phyloP scores from a whole-genome alignment of 2,797 vertebrate genomes.

The Phrynocephalus guinanensis region DNA sequence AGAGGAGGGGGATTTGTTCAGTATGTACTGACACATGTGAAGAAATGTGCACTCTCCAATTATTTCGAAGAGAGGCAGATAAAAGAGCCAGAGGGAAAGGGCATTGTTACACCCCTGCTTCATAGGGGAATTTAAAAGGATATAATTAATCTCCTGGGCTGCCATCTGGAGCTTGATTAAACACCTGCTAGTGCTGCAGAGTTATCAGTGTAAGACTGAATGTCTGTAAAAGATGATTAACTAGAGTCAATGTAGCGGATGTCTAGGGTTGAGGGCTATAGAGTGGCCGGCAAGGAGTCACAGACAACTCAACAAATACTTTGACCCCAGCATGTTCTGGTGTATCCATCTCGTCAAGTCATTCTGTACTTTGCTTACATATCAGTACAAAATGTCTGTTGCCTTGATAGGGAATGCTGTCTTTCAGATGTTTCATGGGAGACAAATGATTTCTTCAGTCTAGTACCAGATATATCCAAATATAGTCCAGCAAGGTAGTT shows the following conservation, averaged over 20 bases:
- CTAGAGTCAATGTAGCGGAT: constrained; percentile 50
- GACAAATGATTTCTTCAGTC: not conserved
- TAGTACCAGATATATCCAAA: not conserved
- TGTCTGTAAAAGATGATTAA: constrained; percentile 31
- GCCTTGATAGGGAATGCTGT: not conserved
- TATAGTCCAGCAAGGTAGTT: not conserved
- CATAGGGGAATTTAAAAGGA: not conserved
- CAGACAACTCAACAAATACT: not conserved
- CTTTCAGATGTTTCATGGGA: not conserved
- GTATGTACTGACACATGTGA: not conserved
- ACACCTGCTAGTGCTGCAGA: not conserved
- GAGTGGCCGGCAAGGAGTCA: not conserved
- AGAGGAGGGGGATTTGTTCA: not conserved
- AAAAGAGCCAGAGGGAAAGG: not conserved
- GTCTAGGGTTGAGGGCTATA: not conserved
- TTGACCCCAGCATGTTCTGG: not conserved
- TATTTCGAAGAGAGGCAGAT: no score
- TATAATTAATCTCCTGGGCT: not conserved
- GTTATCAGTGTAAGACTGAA: constrained; percentile 11
- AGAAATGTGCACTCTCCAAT: no score
- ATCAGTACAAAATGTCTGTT: not conserved
- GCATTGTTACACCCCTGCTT: not conserved
- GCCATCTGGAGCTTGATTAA: not conserved
- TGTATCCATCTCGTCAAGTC: not conserved
- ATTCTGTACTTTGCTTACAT: not conserved